Conservation (phyloP, 2,797 vertebrate genomes). For the Amazona ochrocephala region DNA sequence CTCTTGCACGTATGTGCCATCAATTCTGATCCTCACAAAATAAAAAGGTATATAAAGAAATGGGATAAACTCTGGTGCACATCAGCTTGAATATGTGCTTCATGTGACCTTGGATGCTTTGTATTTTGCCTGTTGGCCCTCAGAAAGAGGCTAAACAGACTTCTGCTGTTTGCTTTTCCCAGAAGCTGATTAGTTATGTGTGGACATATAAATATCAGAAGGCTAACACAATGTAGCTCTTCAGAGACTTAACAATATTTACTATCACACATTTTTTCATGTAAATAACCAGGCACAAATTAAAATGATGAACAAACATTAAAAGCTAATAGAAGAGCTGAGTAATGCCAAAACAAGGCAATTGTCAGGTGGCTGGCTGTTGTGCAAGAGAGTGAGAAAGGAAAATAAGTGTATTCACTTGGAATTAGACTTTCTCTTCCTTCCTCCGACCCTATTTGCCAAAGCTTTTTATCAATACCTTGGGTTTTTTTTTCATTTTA, state of each 20-base stretch:
- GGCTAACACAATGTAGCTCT: constrained; percentile 24
- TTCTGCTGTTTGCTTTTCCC: constrained; percentile 46
- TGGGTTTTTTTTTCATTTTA: not conserved
- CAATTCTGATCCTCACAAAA: not conserved
- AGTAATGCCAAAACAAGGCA: constrained; percentile 2
- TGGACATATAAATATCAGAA: constrained; percentile 62
- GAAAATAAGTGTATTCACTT: not conserved
- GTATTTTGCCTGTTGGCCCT: constrained; percentile 43
- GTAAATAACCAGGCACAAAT: constrained; percentile 50
- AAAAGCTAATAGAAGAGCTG: constrained; percentile 1
- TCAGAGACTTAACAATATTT: constrained; percentile 47
- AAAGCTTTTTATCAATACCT: not conserved
- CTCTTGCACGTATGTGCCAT: not conserved
- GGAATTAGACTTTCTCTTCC: not conserved
- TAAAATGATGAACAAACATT: constrained; percentile 16
- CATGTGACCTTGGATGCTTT: constrained; percentile 36
- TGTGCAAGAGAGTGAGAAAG: not conserved
- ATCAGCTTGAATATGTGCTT: not conserved
- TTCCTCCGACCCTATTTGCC: not conserved
- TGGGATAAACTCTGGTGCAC: not conserved
- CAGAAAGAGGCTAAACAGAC: constrained; percentile 33
- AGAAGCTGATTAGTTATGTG: constrained; percentile 21
- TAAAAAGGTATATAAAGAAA: not conserved
- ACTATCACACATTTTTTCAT: constrained; percentile 20
- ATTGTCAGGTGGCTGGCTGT: not conserved